Evolutionary conservation across 2,797 vertebrate genomes (phyloP), one percentile per base, ranked within the genome.

Genomic region (Pteronotus mesoamericanus): DNA sequence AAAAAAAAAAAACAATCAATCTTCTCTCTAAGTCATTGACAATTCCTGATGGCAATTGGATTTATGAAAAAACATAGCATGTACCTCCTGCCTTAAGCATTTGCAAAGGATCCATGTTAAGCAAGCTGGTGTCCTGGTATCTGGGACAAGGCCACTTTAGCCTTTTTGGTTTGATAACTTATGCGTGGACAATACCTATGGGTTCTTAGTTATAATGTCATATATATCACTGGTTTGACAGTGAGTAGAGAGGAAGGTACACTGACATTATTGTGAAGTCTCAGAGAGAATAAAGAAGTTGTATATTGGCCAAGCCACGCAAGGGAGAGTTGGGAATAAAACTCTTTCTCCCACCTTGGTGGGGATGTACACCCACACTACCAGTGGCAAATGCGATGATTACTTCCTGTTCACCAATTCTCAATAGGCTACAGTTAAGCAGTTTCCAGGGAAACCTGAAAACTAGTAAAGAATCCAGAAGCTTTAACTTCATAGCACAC

Each of bases 1-100:
- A 37, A 55, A 51, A 55, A 96, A 91, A 59, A 96, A 91, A 98
- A n/a, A n/a, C n/a, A n/a, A 93, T 94, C 91, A 95, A 97, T 98
- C 57, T 57, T 75, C 93, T 96, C 51, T 55, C 34, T 94, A 71
- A 69, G 94, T 94, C 97, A 91, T 97, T 15, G 32, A 89, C 97
- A 96, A 97, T 85, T 32, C 69, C 93, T 26, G 55, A 97, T 18
- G 46, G 95, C 94, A 89, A 95, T 8, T 48, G 57, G 94, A 98
- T 97, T 96, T 97, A 93, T 97, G 94, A 97, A 98, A 97, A 79
- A 98, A 97, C 57, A 32, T 19, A 94, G 72, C 85, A 44, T 68
- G 90, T 89, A 39, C 53, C 46, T 94, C 46, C 42, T 71, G 69
- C 83, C 57, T 72, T 89, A 84, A 89, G n/a, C 34, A 42, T 77